A percentile compares a stretch with the other conserved stretches of the same genome.
These are phyloP conservation scores for Chrysomela aeneicollis DNA, from an alignment of 2,888 invertebrate genomes.

Conservation along the genomic window DNA sequence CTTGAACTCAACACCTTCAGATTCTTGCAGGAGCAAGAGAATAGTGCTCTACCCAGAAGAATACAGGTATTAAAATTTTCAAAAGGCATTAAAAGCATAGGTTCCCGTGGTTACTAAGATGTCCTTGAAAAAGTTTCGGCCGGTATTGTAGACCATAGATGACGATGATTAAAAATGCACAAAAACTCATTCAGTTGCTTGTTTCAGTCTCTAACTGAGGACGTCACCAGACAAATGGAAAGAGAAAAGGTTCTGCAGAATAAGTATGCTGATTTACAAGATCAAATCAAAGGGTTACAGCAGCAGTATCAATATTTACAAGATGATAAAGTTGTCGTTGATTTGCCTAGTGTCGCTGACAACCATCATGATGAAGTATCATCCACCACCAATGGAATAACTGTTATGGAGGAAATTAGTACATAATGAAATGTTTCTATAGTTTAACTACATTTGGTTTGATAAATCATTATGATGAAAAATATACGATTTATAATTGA, in stretches of 20 bases:
- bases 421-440: background rate
- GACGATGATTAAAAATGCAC: too few species aligned
- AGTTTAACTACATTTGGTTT: background rate
- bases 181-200: background rate
- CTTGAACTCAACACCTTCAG: constrained; percentile 91
- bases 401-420: constrained; percentile 11
- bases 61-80: constrained; percentile 71
- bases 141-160: too few species aligned
- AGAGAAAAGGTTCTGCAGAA: constrained; percentile 89
- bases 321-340: constrained; percentile 23
- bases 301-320: constrained; percentile 44
- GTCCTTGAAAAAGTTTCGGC: too few species aligned
- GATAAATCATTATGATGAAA: too few species aligned
- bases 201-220: constrained; percentile 83
- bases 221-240: constrained; percentile 90
- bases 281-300: constrained; percentile 64
- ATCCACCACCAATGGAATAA: constrained; percentile 34
- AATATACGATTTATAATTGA: too few species aligned
- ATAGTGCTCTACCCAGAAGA: constrained; percentile 87
- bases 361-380: constrained; percentile 25
- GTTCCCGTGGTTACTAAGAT: background rate
- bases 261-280: constrained; percentile 79
- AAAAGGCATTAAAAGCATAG: background rate
- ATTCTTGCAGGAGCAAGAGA: constrained; percentile 88
- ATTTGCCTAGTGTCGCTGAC: background rate